phyloP scores from a whole-genome alignment of 1,140 invertebrate species.

The Chymomyza costata region DNA sequence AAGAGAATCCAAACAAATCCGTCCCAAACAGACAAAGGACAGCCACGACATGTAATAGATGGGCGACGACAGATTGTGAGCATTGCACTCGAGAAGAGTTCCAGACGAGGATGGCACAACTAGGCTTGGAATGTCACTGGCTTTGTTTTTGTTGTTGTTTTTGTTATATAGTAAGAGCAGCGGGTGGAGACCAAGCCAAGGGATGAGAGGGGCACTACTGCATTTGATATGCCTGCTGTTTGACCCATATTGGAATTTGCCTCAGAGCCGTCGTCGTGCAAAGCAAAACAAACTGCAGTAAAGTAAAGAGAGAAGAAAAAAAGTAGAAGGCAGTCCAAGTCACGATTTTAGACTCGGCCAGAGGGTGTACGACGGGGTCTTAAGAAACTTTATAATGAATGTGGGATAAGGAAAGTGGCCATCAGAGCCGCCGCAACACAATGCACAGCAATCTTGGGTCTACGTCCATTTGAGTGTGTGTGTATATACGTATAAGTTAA shows the following conservation, averaged over 20 bases:
- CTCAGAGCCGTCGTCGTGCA: conserved; percentile 19
- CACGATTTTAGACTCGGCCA: conserved; percentile 48
- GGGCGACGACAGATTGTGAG: conserved; percentile 57
- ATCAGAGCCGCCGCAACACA: conserved; percentile 14
- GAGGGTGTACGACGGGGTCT: background rate
- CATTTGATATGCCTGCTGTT: conserved; percentile 71
- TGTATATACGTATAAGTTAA: no score
- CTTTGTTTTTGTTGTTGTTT: conserved; percentile 27
- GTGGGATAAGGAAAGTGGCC: conserved; percentile 33
- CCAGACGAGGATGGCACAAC: conserved; percentile 3
- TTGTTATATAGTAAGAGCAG: background rate
- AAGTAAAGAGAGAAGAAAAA: conserved; percentile 1
- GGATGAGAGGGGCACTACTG: conserved; percentile 10
- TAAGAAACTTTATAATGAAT: conserved; percentile 52
- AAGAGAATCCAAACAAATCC: conserved; percentile 65
- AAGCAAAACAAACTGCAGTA: conserved; percentile 27
- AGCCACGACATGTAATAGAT: conserved; percentile 38
- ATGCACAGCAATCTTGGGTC: conserved; percentile 24
- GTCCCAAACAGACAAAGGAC: conserved; percentile 32
- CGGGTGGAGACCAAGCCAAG: background rate
- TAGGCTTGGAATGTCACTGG: conserved; percentile 49
- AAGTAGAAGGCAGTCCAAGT: conserved; percentile 23
- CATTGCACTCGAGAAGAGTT: conserved; percentile 34
- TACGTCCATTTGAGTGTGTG: no score
- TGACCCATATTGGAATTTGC: conserved; percentile 74